A percentile compares a stretch with the other conserved stretches of the same genome.
Conservation (phyloP, 92 coral and sea anemone species). For the Siderastrea radians region DNA sequence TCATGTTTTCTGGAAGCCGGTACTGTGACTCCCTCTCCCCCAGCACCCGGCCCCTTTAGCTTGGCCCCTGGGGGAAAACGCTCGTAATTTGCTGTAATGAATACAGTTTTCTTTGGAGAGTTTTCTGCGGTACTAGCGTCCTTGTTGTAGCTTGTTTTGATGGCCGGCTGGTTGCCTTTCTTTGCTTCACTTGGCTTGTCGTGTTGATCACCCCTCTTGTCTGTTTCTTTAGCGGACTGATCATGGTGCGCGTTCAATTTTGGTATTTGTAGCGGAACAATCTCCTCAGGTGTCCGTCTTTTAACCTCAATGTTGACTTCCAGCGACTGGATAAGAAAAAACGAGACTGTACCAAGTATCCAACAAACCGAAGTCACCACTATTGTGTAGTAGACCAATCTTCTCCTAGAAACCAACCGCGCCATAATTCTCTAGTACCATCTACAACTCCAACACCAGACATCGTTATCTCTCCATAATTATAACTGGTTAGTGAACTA, state of each 20-base stretch:
- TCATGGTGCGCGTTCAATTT: conserved; percentile 71
- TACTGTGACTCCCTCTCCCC: conserved; percentile 83
- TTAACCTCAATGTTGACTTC: conserved; percentile 90
- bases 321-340: conserved; percentile 87
- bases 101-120: conserved; percentile 46
- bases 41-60: conserved; percentile 86
- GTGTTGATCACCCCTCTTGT: conserved; percentile 9
- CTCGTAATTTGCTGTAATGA: conserved; percentile 78
- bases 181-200: conserved; percentile 17
- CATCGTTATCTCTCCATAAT: conserved; percentile 24
- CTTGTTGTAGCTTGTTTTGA: not conserved
- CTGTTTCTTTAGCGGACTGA: not conserved
- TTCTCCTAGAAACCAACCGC: conserved; percentile 82
- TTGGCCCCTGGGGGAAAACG: conserved; percentile 74
- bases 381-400: conserved; percentile 86
- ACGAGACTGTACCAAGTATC: conserved; percentile 93
- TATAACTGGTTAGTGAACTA: not conserved
- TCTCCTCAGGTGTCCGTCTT: conserved; percentile 69
- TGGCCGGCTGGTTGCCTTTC: not conserved
- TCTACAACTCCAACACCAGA: not conserved
- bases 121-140: not conserved
- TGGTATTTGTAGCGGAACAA: conserved; percentile 71
- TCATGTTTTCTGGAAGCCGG: conserved; percentile 66
- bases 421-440: conserved; percentile 30
- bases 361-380: conserved; percentile 88